A percentile compares a stretch with the other conserved stretches of the same genome.
Conservation (phyloP, 2,113 vertebrate species). For the Ictalurus furcatus region DNA sequence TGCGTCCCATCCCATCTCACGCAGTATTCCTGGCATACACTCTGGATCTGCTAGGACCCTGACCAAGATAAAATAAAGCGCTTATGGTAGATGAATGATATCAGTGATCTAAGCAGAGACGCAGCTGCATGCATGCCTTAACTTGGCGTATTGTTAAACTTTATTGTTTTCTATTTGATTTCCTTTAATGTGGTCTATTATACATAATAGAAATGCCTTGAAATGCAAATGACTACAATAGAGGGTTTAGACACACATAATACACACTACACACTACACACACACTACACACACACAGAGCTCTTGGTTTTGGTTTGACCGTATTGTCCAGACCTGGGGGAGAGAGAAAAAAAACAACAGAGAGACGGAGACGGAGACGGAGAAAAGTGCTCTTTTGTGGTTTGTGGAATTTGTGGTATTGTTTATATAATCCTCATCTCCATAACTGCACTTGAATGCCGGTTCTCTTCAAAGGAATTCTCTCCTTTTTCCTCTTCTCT, state of each 20-base stretch:
- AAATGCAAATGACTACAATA: not conserved
- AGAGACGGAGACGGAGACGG: not conserved
- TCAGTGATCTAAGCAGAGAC: not conserved
- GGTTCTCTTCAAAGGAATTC: slow-evolving; percentile 32
- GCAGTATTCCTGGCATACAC: too few species aligned
- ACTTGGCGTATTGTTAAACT: not conserved
- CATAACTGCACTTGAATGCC: slow-evolving; percentile 26
- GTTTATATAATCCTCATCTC: slow-evolving; percentile 46
- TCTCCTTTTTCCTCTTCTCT: not conserved
- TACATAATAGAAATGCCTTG: not conserved
- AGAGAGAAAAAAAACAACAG: not conserved
- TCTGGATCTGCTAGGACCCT: not conserved
- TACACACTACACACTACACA: not conserved
- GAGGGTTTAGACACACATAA: not conserved
- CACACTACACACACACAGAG: slow-evolving; percentile 19
- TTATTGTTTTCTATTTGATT: not conserved
- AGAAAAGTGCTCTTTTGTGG: slow-evolving; percentile 26
- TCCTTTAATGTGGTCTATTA: not conserved
- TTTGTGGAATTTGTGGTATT: slow-evolving; percentile 44
- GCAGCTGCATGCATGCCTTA: not conserved
- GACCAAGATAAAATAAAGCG: not conserved
- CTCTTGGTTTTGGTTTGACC: not conserved
- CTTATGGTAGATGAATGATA: not conserved
- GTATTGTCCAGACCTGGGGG: slow-evolving; percentile 2
- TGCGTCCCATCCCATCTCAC: not conserved